phyloP scores from a whole-genome alignment of 2,797 vertebrate genomes.

The Pogonophryne albipinna region DNA sequence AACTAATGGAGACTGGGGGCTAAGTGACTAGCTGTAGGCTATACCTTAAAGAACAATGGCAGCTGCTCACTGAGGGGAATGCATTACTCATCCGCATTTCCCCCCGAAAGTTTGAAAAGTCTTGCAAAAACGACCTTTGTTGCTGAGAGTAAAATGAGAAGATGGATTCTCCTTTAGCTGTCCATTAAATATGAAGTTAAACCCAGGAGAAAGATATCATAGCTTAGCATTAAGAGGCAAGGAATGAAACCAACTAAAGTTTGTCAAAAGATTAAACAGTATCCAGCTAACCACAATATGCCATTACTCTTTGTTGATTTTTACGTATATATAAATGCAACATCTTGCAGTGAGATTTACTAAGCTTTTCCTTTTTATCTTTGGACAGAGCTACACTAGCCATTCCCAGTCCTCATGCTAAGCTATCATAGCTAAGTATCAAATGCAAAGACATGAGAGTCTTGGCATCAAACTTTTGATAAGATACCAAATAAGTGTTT shows the following conservation, averaged over 20 bases:
- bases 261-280: background rate
- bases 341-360: background rate
- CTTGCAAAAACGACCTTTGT: background rate
- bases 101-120: background rate
- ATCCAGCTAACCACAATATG: background rate
- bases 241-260: too few species aligned
- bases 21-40: too few species aligned
- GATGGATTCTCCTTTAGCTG: background rate
- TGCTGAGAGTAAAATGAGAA: too few species aligned
- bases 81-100: slow-evolving; percentile 30
- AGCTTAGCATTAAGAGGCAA: too few species aligned
- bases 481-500: too few species aligned
- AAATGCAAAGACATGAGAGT: too few species aligned
- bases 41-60: too few species aligned
- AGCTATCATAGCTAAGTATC: background rate
- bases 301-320: background rate
- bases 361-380: background rate
- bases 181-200: background rate
- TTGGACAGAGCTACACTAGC: background rate
- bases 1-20: slow-evolving; percentile 11
- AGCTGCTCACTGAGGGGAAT: slow-evolving; percentile 29
- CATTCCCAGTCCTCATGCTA: background rate
- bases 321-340: background rate
- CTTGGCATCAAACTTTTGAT: too few species aligned
- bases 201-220: background rate